Conservation (phyloP, 2,888 invertebrate species). For the Coenonympha glycerion region DNA sequence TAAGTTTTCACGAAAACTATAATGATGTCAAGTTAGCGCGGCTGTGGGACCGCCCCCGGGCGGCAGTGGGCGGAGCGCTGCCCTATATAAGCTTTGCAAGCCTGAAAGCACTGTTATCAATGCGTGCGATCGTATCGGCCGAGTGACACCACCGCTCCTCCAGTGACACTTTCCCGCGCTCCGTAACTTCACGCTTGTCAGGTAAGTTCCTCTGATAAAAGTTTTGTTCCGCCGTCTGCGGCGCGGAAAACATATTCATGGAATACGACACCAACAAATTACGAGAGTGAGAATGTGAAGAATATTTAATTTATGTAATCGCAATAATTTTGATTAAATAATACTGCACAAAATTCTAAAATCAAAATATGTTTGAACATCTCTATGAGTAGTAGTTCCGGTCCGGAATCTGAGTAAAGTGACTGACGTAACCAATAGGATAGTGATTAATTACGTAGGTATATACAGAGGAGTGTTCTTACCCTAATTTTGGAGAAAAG, state of each 20-base stretch:
- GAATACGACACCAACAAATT: conserved; percentile 7
- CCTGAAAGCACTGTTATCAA: conserved; percentile 65
- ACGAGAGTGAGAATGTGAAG: background rate
- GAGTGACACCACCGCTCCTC: conserved; percentile 42
- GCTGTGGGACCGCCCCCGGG: conserved; percentile 51
- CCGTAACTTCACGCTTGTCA: conserved; percentile 29
- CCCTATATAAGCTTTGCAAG: conserved; percentile 65
- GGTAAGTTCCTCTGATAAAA: conserved; percentile 35
- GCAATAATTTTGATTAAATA: background rate
- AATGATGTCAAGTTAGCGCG: conserved; percentile 38
- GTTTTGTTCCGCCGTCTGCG: conserved; percentile 25
- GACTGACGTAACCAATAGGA: no score
- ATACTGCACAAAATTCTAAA: no score
- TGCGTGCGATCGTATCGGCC: conserved; percentile 58
- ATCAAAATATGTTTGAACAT: no score
- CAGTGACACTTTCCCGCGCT: conserved; percentile 32
- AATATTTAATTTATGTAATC: background rate
- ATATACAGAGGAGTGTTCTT: no score
- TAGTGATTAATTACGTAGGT: no score
- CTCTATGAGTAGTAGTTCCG: no score
- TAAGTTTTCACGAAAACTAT: conserved; percentile 33
- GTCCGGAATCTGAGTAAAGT: no score
- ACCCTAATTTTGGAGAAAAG: no score
- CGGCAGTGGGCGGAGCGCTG: conserved; percentile 65
- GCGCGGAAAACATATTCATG: conserved; percentile 31